Evolutionary conservation across 2,797 vertebrate species (phyloP).

Genomic region (Sternarchorhynchus goeldii): DNA sequence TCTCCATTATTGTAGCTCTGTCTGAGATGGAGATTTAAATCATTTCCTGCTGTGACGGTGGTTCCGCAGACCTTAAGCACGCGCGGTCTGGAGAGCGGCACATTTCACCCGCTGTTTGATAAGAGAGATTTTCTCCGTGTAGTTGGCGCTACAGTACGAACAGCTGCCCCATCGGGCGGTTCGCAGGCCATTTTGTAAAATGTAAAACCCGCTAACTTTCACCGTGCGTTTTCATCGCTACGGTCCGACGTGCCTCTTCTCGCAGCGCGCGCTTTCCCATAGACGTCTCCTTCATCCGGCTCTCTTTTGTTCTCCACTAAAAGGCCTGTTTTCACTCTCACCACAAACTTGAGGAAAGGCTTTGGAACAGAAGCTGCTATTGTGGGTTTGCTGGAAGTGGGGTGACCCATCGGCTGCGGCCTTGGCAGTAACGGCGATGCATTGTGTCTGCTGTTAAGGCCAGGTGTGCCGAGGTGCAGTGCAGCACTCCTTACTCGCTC

Average conservation of each 20-base stretch:
- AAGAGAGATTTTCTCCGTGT: background rate
- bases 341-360: too few relatives aligned
- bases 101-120: background rate
- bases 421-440: background rate
- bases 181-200: background rate
- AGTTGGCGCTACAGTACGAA: background rate
- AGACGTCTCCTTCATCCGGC: too few relatives aligned
- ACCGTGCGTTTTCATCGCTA: too few relatives aligned
- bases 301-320: too few relatives aligned
- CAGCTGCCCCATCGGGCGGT: too few relatives aligned
- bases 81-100: conserved; percentile 1
- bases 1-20: background rate
- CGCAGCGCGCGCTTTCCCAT: too few relatives aligned
- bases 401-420: background rate
- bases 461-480: background rate
- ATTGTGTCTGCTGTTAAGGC: too few relatives aligned
- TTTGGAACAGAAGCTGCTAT: too few relatives aligned
- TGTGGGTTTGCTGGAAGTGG: too few relatives aligned
- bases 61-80: background rate
- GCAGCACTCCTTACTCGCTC: background rate
- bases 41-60: background rate
- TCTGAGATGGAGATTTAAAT: background rate
- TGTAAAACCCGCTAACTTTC: background rate
- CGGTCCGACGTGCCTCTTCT: too few relatives aligned
- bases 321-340: too few relatives aligned